phyloP scores from a whole-genome alignment of 2,797 vertebrate genomes.

The Moxostoma hubbsi region DNA sequence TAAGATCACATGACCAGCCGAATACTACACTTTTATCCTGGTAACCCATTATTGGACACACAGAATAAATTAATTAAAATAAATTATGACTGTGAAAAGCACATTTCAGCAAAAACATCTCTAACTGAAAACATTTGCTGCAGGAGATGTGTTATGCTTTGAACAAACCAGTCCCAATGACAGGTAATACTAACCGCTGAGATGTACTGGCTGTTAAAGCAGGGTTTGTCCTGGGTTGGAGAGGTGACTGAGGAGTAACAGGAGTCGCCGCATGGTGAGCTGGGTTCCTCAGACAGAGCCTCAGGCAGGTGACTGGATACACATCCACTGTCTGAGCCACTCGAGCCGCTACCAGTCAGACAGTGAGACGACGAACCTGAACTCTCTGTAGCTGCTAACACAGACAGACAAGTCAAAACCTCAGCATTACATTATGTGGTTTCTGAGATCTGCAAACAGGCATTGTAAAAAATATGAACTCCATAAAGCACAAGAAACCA shows the following conservation, averaged over 20 bases:
- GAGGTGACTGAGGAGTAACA: slow-evolving; percentile 56
- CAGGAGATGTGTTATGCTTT: too few species aligned
- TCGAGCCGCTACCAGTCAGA: slow-evolving; percentile 87
- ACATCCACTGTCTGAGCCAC: slow-evolving; percentile 90
- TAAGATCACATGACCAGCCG: too few species aligned
- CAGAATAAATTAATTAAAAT: too few species aligned
- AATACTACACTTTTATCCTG: too few species aligned
- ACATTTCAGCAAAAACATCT: too few species aligned
- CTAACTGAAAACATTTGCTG: too few species aligned
- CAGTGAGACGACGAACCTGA: slow-evolving; percentile 89
- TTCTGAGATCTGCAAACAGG: neutral
- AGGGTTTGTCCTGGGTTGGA: slow-evolving; percentile 66
- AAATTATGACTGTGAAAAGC: too few species aligned
- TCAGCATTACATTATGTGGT: neutral
- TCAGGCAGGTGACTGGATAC: slow-evolving; percentile 84
- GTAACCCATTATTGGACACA: too few species aligned
- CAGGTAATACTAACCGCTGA: slow-evolving; percentile 75
- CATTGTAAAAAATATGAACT: slow-evolving; percentile 5
- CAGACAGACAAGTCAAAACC: neutral
- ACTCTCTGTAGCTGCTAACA: slow-evolving; percentile 86
- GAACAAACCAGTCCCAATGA: too few species aligned
- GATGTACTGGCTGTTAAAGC: slow-evolving; percentile 81
- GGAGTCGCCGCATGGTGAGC: slow-evolving; percentile 66
- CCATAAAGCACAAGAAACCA: slow-evolving; percentile 5
- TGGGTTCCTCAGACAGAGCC: slow-evolving; percentile 80